phyloP scores from a whole-genome alignment of 2,888 invertebrate species.

The Maniola hyperantus region DNA sequence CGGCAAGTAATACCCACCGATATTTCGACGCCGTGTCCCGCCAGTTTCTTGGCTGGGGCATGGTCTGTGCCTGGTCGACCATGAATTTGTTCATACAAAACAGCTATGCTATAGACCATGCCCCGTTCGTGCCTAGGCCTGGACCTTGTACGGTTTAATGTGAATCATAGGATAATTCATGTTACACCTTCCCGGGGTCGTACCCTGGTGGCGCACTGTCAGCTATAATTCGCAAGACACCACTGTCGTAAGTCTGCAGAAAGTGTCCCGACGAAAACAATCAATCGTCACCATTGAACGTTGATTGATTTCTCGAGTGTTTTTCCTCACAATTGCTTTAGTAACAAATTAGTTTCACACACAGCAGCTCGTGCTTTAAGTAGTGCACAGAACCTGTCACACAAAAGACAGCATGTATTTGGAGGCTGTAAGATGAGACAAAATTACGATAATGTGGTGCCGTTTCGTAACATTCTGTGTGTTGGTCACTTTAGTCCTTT shows the following conservation, averaged over 20 bases:
- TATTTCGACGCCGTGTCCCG: no score
- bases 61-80: no score
- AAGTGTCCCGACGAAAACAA: slow-evolving; percentile 16
- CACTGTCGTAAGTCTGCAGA: slow-evolving; percentile 27
- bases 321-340: slow-evolving; percentile 25
- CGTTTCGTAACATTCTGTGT: slow-evolving; percentile 67
- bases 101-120: no score
- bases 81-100: no score
- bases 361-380: slow-evolving; percentile 15
- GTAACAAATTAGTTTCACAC: slow-evolving; percentile 23
- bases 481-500: slow-evolving; percentile 61
- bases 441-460: slow-evolving; percentile 68
- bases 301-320: slow-evolving; percentile 23
- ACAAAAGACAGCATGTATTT: slow-evolving; percentile 6
- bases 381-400: not conserved
- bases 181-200: no score
- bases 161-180: no score
- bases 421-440: slow-evolving; percentile 35
- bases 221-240: not conserved
- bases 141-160: no score
- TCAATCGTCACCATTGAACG: slow-evolving; percentile 30
- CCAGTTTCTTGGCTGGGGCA: no score
- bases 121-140: no score
- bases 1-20: no score
- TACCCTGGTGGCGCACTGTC: not conserved